phyloP scores from a whole-genome alignment of 1,140 invertebrate genomes.

The Hypothenemus hampei region DNA sequence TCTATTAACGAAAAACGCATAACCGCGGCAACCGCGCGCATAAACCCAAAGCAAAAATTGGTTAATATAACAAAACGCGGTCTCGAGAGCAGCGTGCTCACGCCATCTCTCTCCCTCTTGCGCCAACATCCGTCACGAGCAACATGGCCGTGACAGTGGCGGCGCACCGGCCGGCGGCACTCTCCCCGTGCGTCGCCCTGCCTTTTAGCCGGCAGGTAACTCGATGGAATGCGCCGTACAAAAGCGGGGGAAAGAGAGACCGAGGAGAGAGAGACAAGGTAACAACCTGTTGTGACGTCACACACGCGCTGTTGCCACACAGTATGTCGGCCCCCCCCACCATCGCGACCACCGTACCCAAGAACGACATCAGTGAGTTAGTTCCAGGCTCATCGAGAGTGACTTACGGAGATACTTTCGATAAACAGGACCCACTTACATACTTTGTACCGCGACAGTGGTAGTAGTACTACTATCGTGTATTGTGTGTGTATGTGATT shows the following conservation, averaged over 20 bases:
- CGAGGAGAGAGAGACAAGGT: conserved; percentile 35
- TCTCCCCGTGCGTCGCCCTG: background rate
- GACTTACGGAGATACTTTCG: conserved; percentile 26
- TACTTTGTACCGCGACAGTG: conserved; percentile 12
- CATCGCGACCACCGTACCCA: conserved; percentile 12
- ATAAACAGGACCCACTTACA: conserved; percentile 29
- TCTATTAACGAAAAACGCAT: too few species aligned
- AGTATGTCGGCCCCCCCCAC: conserved; percentile 25
- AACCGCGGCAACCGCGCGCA: conserved; percentile 22
- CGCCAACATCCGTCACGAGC: too few species aligned
- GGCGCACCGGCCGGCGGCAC: conserved; percentile 11
- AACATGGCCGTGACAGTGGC: conserved; percentile 45
- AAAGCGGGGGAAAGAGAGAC: conserved; percentile 37
- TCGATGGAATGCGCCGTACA: conserved; percentile 36
- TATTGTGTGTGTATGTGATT: background rate
- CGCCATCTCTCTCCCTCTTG: conserved; percentile 3
- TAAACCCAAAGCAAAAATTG: conserved; percentile 19
- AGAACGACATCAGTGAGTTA: conserved; percentile 22
- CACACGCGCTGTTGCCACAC: too few species aligned
- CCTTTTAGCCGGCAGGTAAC: conserved; percentile 34
- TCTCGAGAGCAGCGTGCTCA: conserved; percentile 1
- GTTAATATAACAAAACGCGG: conserved; percentile 30
- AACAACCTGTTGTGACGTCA: conserved; percentile 46
- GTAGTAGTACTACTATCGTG: background rate
- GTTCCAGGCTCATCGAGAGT: conserved; percentile 26